Percentiles rank a stretch among this genome's conserved stretches.
Conservation (phyloP, 2,113 vertebrate species). For the Hymenochirus boettgeri region DNA sequence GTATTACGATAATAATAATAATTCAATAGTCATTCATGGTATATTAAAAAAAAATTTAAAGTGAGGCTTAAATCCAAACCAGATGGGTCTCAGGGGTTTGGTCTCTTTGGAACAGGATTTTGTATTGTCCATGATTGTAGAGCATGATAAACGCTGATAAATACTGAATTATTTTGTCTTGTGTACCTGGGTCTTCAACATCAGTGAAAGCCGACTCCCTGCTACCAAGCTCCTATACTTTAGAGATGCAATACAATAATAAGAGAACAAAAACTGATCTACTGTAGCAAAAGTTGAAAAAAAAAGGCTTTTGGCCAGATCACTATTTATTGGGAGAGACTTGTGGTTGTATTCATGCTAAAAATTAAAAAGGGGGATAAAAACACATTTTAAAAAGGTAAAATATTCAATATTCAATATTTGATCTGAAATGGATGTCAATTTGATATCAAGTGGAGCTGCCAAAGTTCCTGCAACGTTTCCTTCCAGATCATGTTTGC, state of each 20-base stretch:
- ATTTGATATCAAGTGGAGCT: too few species aligned
- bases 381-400: too few species aligned
- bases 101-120: constrained; percentile 15
- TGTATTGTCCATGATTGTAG: constrained; percentile 24
- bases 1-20: too few species aligned
- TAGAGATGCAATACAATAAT: constrained; percentile 28
- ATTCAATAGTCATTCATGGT: constrained; percentile 24
- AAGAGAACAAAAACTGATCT: constrained; percentile 23
- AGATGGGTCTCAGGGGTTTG: constrained; percentile 20
- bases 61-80: too few species aligned
- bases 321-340: constrained; percentile 33
- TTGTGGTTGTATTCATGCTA: constrained; percentile 2
- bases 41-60: background rate
- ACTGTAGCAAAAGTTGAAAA: constrained; percentile 20
- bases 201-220: constrained; percentile 12
- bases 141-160: constrained; percentile 29
- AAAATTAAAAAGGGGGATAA: constrained; percentile 30
- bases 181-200: constrained; percentile 24
- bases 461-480: too few species aligned
- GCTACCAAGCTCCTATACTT: constrained; percentile 19
- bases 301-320: constrained; percentile 32
- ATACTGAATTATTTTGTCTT: constrained; percentile 35
- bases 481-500: too few species aligned
- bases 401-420: too few species aligned
- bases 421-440: too few species aligned